Percentiles rank a stretch among this genome's conserved stretches.
Conservation (phyloP, 2,113 vertebrate species). For the Xiphophorus couchianus region DNA sequence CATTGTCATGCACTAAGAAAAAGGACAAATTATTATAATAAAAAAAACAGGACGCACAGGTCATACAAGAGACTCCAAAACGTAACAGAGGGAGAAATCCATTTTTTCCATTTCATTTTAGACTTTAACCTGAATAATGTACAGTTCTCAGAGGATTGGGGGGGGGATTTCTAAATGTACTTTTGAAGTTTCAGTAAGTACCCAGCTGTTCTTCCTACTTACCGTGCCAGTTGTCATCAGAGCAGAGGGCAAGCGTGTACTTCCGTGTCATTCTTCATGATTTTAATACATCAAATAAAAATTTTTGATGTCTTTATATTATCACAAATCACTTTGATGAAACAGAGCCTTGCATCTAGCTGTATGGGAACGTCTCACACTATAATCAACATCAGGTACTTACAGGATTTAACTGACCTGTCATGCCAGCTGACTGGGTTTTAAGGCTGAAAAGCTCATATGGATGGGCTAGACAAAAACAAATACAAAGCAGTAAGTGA, state of each 20-base stretch:
- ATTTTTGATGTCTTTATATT: neutral
- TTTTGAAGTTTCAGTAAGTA: neutral
- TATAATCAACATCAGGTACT: constrained; percentile 88
- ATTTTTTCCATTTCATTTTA: too few relatives aligned
- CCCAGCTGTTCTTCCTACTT: constrained; percentile 23
- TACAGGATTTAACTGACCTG: constrained; percentile 96
- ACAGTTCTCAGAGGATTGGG: too few relatives aligned
- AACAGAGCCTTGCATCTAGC: constrained; percentile 20
- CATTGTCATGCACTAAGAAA: too few relatives aligned
- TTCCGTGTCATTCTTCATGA: too few relatives aligned
- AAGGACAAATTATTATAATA: too few relatives aligned
- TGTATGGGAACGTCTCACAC: constrained; percentile 53
- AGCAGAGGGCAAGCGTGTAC: neutral
- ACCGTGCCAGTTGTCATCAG: constrained; percentile 15
- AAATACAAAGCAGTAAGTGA: constrained; percentile 81
- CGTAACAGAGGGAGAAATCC: too few relatives aligned
- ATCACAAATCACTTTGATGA: too few relatives aligned
- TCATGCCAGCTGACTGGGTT: constrained; percentile 91
- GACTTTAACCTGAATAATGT: too few relatives aligned
- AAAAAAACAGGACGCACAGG: too few relatives aligned
- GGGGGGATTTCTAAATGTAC: neutral
- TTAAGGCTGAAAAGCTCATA: constrained; percentile 88
- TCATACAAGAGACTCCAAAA: too few relatives aligned
- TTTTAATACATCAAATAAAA: neutral
- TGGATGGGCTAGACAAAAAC: constrained; percentile 89